Evolutionary conservation across 2,888 invertebrate genomes (phyloP).

Genomic region (Sminthurides aquaticus): DNA sequence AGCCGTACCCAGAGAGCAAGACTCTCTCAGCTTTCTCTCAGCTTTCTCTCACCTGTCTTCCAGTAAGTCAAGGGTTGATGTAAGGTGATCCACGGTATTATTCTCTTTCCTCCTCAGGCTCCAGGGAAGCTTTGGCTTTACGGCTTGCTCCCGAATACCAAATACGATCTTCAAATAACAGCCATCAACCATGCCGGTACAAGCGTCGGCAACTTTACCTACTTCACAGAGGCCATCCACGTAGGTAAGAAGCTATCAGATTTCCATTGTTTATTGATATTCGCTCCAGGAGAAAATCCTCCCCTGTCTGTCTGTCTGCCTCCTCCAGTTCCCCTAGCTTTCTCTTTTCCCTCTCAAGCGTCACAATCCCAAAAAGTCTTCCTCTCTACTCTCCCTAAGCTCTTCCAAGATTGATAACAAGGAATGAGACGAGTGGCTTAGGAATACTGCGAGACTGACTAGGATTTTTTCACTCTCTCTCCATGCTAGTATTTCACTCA

Average conservation of each 20-base stretch:
- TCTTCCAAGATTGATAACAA: no score
- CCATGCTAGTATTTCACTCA: no score
- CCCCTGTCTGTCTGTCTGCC: neutral
- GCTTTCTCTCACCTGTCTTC: no score
- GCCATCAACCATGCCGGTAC: slow-evolving; percentile 83
- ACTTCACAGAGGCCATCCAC: slow-evolving; percentile 68
- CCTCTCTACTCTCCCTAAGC: no score
- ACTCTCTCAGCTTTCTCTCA: no score
- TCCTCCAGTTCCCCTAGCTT: neutral
- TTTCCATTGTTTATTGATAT: neutral
- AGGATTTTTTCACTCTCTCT: no score
- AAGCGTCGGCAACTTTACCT: slow-evolving; percentile 72
- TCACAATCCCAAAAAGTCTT: no score
- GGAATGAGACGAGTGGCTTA: no score
- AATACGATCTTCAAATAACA: slow-evolving; percentile 65
- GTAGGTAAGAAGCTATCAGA: slow-evolving; percentile 58
- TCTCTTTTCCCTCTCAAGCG: neutral
- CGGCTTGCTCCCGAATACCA: slow-evolving; percentile 67
- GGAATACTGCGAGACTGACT: no score
- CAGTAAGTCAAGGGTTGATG: neutral
- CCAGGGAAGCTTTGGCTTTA: slow-evolving; percentile 52
- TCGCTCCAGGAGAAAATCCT: neutral
- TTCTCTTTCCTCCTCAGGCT: neutral
- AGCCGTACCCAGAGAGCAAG: no score
- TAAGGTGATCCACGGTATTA: neutral